Base-by-base conservation (phyloP, 2,113 vertebrate species). In the Arizona elegans region DNA sequence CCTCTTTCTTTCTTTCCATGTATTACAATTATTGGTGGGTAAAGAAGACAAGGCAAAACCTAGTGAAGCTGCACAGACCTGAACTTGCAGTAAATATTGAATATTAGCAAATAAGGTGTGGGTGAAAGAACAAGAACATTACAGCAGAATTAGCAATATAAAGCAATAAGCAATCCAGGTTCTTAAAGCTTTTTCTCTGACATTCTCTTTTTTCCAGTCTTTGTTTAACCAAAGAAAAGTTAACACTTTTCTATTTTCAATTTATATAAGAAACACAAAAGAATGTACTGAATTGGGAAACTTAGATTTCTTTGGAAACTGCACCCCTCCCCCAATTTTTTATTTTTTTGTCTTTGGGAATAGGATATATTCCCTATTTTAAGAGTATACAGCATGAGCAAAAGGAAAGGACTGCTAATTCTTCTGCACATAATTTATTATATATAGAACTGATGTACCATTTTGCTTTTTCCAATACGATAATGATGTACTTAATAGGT, bases 11-110 rank as follows among this genome's bases (percentile, higher is more conserved):
- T 3, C 55, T 38, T 38, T 38, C 33, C 8, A 56, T 26, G 47
- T 43, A 65, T 47, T 75, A 24, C 8, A 4, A 55, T 65, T 90
- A 88, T 89, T 50, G 1, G 0, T 33, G 50, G n/a, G 24, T 7
- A 58, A 11, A 21, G 15, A 81, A 87, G 53, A 13, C 65, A 93
- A 2, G 0, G 0, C 50, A 87, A 43, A 93, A 87, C 59, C 10
- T 8, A 90, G 86, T 43, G 52, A 89, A 17, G 54, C 13, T 2
- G 47, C 59, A 24, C 52, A 55, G 33, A 70, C 13, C 4, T 0
- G 70, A 87, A 0, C 55, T 87, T 91, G 0, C 33, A 65, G 70
- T 85, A 91, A 93, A 95, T 92, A 92, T 90, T 94, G 43, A 93
- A n/a, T 11, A 24, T 87, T 26, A 21, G 59, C 53, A 85, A 59